Evolutionary conservation across 2,113 vertebrate species (phyloP), one percentile per base, ranked within the genome.

Genomic region (Rhinichthys klamathensis): DNA sequence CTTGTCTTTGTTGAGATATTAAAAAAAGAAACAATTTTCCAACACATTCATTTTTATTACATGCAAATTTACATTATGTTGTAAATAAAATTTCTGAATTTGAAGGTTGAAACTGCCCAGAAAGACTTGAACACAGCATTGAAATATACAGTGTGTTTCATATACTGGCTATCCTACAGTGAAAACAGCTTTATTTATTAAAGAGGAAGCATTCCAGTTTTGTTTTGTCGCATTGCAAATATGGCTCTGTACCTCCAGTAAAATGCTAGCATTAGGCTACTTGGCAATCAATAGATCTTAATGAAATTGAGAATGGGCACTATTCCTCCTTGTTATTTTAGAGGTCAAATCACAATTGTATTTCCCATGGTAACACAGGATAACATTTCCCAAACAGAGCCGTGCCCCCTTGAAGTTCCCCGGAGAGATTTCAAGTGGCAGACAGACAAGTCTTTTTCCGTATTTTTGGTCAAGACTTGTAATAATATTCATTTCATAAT

Each of bases 381-480:
- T 86, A 58, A 30, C 90, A 93, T 92, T 56, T 92, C 92, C 91
- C 44, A 94, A 94, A 94, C 91, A 93, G 56, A 65, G 27, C 87
- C 79, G 35, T 72, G 69, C 76, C 46, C 81, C 84, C 70, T 91
- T 90, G 77, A 90, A 90, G 63, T 38, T 75, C 89, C n/a, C 81
- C 58, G 44, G 88, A 87, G 69, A 86, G 85, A 89, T 86, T 90
- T 89, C 54, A 88, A 85, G 84, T 86, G 82, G 49, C 82, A 82
- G 89, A 84, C 78, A 88, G 88, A 89, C 61, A 88, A 91, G 90
- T 89, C 89, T 87, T 2, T 77, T 87, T 79, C 84, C 25, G 38
- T 38, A 41, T 88, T 87, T 85, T 87, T 91, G 41, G 41, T 92
- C 88, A 88, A 91, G 56, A 18, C 16, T 85, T 91, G 91, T 90